Evolutionary conservation across 1,140 invertebrate species (phyloP).

Genomic region (Kradibia gibbosae): DNA sequence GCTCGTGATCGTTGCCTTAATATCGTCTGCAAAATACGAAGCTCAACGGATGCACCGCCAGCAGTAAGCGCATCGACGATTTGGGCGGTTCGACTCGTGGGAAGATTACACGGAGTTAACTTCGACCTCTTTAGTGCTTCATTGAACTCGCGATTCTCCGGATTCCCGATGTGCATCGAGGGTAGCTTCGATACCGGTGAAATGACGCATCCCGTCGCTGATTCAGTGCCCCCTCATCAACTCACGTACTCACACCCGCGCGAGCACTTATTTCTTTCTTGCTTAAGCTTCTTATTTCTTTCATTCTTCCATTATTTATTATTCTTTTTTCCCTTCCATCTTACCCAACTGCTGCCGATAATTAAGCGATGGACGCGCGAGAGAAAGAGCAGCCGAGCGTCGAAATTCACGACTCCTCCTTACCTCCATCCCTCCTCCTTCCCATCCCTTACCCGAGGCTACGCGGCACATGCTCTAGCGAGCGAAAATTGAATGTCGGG

Average conservation of each 20-base stretch:
- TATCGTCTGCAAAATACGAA: background rate
- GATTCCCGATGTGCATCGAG: constrained; percentile 58
- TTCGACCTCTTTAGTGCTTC: constrained; percentile 61
- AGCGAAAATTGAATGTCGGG: constrained; percentile 42
- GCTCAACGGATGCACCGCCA: background rate
- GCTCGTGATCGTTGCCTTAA: background rate
- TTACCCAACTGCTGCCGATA: no score
- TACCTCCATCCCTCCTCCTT: no score
- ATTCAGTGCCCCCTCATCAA: constrained; percentile 53
- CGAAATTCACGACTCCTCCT: background rate
- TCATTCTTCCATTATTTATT: constrained; percentile 49
- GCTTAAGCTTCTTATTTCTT: background rate
- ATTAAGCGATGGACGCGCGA: constrained; percentile 60
- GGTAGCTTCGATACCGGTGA: constrained; percentile 35
- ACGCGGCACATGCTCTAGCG: background rate
- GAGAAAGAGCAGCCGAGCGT: background rate
- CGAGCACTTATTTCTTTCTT: background rate
- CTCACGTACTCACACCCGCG: no score
- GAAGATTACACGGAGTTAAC: constrained; percentile 68
- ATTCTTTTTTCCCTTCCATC: constrained; percentile 52
- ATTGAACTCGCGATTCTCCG: background rate
- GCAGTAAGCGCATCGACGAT: constrained; percentile 39
- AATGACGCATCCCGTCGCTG: constrained; percentile 40
- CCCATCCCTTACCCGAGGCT: no score
- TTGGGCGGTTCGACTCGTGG: constrained; percentile 62